Conservation (phyloP, 2,797 vertebrate genomes). For the Phaenicophaeus curvirostris region DNA sequence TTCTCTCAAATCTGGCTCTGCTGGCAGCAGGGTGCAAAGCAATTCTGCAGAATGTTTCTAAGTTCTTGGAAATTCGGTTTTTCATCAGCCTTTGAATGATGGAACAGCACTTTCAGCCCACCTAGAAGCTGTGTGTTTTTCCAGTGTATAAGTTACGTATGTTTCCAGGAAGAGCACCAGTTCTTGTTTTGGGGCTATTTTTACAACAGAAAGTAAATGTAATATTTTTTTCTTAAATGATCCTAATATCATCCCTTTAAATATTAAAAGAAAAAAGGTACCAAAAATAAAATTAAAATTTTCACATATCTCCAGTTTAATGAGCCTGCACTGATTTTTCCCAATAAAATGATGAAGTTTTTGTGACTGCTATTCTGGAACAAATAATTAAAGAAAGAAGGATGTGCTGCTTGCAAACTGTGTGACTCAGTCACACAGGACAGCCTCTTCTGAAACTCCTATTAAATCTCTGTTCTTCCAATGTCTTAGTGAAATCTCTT, state of each 20-base stretch:
- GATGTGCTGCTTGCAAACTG: neutral
- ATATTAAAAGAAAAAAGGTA: neutral
- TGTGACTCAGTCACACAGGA: neutral
- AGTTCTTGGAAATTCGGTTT: neutral
- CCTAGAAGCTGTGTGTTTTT: neutral
- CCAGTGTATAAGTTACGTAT: neutral
- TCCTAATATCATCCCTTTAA: neutral
- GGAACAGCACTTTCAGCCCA: neutral
- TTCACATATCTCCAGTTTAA: neutral
- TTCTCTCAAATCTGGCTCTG: neutral
- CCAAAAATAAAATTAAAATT: neutral
- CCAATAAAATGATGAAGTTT: neutral
- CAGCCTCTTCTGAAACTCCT: neutral
- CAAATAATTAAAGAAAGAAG: neutral
- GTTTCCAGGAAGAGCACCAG: neutral
- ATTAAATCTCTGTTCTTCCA: neutral
- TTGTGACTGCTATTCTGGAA: neutral
- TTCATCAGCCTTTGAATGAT: neutral
- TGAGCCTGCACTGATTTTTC: neutral
- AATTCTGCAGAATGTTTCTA: neutral
- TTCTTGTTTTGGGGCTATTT: neutral
- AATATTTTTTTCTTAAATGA: neutral
- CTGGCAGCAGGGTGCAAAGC: neutral
- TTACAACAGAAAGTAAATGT: neutral
- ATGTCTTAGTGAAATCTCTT: neutral